These are phyloP conservation scores for Adineta ricciae DNA, from an alignment of 2,888 invertebrate genomes.

Conservation along the genomic window DNA sequence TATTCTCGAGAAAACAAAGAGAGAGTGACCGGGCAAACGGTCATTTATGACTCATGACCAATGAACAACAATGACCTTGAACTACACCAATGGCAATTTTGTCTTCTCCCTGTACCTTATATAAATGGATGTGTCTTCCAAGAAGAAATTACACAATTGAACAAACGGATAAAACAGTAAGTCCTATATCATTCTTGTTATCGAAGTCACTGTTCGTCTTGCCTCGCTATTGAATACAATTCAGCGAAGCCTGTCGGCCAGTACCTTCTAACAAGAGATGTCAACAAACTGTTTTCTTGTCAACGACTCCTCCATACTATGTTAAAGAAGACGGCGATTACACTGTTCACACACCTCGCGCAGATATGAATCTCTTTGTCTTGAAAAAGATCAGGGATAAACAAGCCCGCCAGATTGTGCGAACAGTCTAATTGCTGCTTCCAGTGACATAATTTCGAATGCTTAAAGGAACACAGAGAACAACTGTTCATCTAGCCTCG, in stretches of 20 bases:
- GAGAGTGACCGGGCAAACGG: neutral
- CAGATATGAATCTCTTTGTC: neutral
- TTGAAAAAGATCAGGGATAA: no score
- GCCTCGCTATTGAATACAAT: neutral
- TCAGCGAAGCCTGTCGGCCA: neutral
- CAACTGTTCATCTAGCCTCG: slow-evolving; percentile 12
- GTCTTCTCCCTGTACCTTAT: neutral
- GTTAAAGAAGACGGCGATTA: neutral
- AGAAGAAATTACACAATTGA: neutral
- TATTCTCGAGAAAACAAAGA: neutral
- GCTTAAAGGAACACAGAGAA: neutral
- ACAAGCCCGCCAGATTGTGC: neutral
- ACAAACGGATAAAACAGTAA: neutral
- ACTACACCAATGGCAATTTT: neutral
- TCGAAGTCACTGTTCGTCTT: neutral
- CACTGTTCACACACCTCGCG: slow-evolving; percentile 15
- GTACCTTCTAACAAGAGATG: neutral
- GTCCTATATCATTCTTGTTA: neutral
- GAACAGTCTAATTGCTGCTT: neutral
- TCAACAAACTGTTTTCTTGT: neutral
- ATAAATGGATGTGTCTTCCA: neutral
- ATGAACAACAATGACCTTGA: slow-evolving; percentile 10
- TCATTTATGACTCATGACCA: neutral
- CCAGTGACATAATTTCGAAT: no score
- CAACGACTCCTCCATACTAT: no score